Conservation (phyloP, 2,113 vertebrate genomes). For the Daubentonia madagascariensis region DNA sequence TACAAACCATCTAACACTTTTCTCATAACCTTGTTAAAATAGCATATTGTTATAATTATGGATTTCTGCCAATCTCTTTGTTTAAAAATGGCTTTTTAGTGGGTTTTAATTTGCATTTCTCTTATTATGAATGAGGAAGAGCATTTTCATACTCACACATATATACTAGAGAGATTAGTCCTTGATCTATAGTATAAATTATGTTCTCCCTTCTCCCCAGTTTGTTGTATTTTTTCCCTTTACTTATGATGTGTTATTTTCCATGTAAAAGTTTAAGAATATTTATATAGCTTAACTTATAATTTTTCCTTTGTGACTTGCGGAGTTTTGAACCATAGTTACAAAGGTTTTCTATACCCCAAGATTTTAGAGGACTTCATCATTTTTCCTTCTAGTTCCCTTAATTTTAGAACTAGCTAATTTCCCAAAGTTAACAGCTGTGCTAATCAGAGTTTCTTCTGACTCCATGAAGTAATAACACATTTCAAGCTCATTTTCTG, state of each 20-base stretch:
- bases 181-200: not conserved
- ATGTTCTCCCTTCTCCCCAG: not conserved
- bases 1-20: not conserved
- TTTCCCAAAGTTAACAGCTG: constrained; percentile 7
- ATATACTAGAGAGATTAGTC: not conserved
- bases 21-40: not conserved
- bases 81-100: not conserved
- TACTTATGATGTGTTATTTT: not conserved
- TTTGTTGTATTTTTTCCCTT: not conserved
- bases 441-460: constrained; percentile 8
- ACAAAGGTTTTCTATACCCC: not conserved
- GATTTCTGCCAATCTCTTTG: not conserved
- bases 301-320: not conserved
- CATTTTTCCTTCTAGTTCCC: not conserved
- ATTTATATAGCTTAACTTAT: not conserved
- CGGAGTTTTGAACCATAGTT: constrained; percentile 21
- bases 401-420: constrained; percentile 6
- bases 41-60: not conserved
- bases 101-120: not conserved
- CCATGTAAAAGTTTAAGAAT: not conserved
- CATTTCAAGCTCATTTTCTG: not conserved
- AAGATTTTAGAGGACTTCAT: not conserved
- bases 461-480: not conserved
- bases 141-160: not conserved
- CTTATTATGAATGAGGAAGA: not conserved